Percentiles rank a stretch among this genome's conserved stretches.
Evolutionary conservation across 2,888 invertebrate species (phyloP).

Genomic region (Myopa tessellatipennis): DNA sequence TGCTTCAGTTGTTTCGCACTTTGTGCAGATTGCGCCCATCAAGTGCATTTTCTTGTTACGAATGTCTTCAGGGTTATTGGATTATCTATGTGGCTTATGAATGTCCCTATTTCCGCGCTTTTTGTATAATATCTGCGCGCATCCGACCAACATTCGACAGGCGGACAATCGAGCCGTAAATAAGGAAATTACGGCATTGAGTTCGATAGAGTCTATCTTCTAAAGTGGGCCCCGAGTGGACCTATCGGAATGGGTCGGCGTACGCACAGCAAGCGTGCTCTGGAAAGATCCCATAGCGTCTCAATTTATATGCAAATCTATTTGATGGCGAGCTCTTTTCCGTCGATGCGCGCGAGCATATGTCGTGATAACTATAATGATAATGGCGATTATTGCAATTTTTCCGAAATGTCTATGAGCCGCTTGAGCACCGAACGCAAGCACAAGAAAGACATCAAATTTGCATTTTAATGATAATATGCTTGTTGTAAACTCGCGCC

Average conservation of each 20-base stretch:
- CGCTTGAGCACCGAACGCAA: neutral
- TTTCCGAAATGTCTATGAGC: conserved; percentile 40
- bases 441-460: conserved; percentile 5
- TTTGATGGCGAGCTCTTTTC: conserved; percentile 11
- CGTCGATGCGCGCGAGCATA: conserved; percentile 42
- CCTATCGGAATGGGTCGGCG: neutral
- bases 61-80: conserved; percentile 38
- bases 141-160: neutral
- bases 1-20: conserved; percentile 18
- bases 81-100: conserved; percentile 29
- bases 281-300: conserved; percentile 9
- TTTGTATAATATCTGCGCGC: neutral
- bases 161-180: conserved; percentile 12
- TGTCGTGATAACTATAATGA: conserved; percentile 46
- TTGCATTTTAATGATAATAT: conserved; percentile 36
- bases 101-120: conserved; percentile 16
- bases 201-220: conserved; percentile 20
- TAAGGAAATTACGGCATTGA: conserved; percentile 34
- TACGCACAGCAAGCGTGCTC: too few relatives aligned
- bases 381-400: conserved; percentile 42
- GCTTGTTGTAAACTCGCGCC: conserved; percentile 49
- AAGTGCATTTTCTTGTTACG: conserved; percentile 37
- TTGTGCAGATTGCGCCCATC: conserved; percentile 20
- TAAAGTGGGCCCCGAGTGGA: conserved; percentile 16
- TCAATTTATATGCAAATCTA: conserved; percentile 39